Base-by-base conservation (phyloP, 2,888 invertebrate genomes). In the Sinodicranocentrus sp. region DNA sequence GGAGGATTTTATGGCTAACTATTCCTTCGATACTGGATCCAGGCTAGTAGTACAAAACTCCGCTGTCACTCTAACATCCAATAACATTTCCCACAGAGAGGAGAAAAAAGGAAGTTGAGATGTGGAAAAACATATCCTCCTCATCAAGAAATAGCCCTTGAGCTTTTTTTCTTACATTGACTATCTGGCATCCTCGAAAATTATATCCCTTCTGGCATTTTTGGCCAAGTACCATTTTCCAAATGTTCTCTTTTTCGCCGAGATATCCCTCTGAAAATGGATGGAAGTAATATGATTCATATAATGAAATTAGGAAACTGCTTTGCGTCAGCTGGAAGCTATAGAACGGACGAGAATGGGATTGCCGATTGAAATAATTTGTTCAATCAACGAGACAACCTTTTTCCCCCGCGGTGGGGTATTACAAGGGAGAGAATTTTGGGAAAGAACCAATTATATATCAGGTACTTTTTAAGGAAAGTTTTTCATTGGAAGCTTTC, bases 1-100 rank as follows among this genome's bases (percentile, higher is more conserved):
- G 44, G 21, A 68, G 26, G 68, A 44, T 68, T 68, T 68, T 68
- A 68, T 68, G 44, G 48, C 68, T 21, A 23, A 44, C 68, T 43
- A 48, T 39, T 65, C 43, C 21, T 39, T 39, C 19, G 13, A 39
- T 65, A 39, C 39, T 65, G 43, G 17, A 65, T 61, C 26, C 26
- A 10, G 48, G 5, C 33, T 10, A 33, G 33, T 33, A 10, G 33
- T 33, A 52, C 19, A n/a, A n/a, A n/a, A 52, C 52, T 17, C 52
- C 13, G 21, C 57, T 57, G 57, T 57, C 57, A 57, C 25, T 57
- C 57, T 57, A 8, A 57, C 57, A 25, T 3, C 23, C 57, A 57
- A 57, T 57, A 57, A 25, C 57, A 57, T 57, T 25, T n/a, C 25
- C 25, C n/a, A n/a, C n/a, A n/a, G n/a, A n/a, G n/a, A n/a, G n/a